Evolutionary conservation across 2,797 vertebrate species (phyloP), one percentile per base, ranked within the genome.

Genomic region (Acrossocheilus wenchowensis): DNA sequence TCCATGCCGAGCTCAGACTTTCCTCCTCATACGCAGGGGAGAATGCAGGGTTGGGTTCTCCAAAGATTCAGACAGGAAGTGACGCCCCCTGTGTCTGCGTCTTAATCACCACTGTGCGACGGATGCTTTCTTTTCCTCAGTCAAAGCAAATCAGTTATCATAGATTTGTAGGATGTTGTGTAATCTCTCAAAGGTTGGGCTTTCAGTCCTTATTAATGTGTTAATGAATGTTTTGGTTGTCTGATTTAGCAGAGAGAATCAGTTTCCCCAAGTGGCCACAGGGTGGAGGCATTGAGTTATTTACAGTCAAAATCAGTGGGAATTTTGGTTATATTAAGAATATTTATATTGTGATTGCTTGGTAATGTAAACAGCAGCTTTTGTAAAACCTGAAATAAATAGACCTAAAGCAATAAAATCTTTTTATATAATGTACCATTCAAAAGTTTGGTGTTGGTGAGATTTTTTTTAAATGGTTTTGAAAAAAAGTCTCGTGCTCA

Each of bases 281-380:
- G 68, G 93, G 86, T 90, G 93, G 91, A 82, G 91, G 86, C 87
- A 86, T 86, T 83, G 86, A 85, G 78, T 84, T 66, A 54, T 17
- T 66, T 81, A 90, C 87, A 19, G 1, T 66, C 64, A 54, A 30
- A 52, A 52, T 50, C 74, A 19, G 8, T 62, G 62, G 39, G 30
- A 26, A 78, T 45, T 60, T 34, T 30, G 62, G 0, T 62, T 62
- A 4, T 15, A 30, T 10, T 69, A 15, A 21, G 8, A 36, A 23
- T 34, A 19, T 30, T 74, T 26, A 26, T 30, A 30, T 26, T 62
- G 50, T 26, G 23, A n/a, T 21, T 12, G 14, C 23, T 60, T 60
- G 36, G 1, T 80, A 9, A 52, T 48, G 2, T 81, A 81, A 81
- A 50, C 77, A 3, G 21, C 7, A 26, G 34, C 12, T 36, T 81